Evolutionary conservation across 2,797 vertebrate genomes (phyloP).

Genomic region (Brachyrhaphis roseni): DNA sequence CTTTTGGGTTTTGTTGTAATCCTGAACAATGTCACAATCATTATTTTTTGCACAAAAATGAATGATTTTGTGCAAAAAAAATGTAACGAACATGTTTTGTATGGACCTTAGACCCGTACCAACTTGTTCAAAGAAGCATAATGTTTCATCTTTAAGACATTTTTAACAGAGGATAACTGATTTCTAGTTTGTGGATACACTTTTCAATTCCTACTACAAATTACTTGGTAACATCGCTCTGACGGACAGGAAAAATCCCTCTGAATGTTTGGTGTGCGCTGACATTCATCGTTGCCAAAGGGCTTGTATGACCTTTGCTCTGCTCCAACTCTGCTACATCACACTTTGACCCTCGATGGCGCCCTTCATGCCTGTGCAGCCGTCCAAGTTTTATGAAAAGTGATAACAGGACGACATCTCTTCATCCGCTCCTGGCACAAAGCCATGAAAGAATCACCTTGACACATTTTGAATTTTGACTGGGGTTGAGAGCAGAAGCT

Average conservation of each 20-base stretch:
- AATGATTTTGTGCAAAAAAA: not conserved
- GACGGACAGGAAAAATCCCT: conserved; percentile 45
- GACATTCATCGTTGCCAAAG: conserved; percentile 74
- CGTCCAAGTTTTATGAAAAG: conserved; percentile 54
- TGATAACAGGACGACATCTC: conserved; percentile 27
- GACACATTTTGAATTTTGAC: conserved; percentile 25
- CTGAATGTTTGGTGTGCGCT: conserved; percentile 68
- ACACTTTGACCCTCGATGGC: conserved; percentile 51
- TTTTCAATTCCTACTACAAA: conserved; percentile 35
- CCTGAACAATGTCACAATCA: not conserved
- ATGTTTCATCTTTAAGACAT: not conserved
- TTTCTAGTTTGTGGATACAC: not conserved
- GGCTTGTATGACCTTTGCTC: conserved; percentile 59
- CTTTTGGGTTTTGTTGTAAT: not conserved
- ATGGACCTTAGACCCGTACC: too few relatives aligned
- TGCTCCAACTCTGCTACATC: conserved; percentile 26
- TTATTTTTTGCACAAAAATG: too few relatives aligned
- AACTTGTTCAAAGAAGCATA: too few relatives aligned
- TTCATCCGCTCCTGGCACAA: conserved; percentile 14
- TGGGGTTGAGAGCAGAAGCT: too few relatives aligned
- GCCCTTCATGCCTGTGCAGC: conserved; percentile 47
- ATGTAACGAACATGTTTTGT: too few relatives aligned
- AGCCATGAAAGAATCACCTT: conserved; percentile 27
- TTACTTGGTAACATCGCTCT: conserved; percentile 35
- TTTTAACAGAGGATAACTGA: not conserved